Evolutionary conservation across 92 coral and sea anemone species (phyloP).

Genomic region (Phymanthus crucifer): DNA sequence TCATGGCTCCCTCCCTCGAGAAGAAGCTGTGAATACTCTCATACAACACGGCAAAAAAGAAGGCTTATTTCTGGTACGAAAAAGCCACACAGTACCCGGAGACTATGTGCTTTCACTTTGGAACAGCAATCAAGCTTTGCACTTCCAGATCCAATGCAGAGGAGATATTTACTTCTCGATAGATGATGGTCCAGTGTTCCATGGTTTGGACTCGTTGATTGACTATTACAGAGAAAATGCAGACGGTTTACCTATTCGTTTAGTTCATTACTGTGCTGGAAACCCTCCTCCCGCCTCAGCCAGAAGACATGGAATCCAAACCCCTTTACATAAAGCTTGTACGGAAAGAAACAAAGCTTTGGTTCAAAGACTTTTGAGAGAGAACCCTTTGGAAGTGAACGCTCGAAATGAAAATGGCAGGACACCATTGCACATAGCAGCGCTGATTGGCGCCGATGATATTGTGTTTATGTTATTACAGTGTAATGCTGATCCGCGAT

Average conservation of each 20-base stretch:
- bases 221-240: slow-evolving; percentile 91
- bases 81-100: slow-evolving; percentile 82
- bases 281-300: slow-evolving; percentile 90
- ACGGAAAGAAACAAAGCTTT: slow-evolving; percentile 69
- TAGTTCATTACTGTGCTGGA: slow-evolving; percentile 73
- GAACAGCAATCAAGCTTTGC: slow-evolving; percentile 85
- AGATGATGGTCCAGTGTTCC: slow-evolving; percentile 95
- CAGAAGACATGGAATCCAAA: slow-evolving; percentile 75
- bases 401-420: slow-evolving; percentile 84
- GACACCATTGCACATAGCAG: slow-evolving; percentile 83
- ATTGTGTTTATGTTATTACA: slow-evolving; percentile 69
- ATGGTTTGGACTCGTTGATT: slow-evolving; percentile 83
- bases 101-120: slow-evolving; percentile 91
- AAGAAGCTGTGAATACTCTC: slow-evolving; percentile 73
- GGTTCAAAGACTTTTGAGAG: slow-evolving; percentile 74
- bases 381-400: slow-evolving; percentile 70
- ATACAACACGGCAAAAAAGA: slow-evolving; percentile 83
- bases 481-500: slow-evolving; percentile 83
- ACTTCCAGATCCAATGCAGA: slow-evolving; percentile 90
- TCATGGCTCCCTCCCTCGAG: slow-evolving; percentile 94
- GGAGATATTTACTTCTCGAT: slow-evolving; percentile 86
- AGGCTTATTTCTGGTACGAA: slow-evolving; percentile 93
- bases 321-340: slow-evolving; percentile 79
- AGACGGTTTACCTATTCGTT: slow-evolving; percentile 80
- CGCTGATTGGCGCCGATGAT: slow-evolving; percentile 67